These are phyloP conservation scores for Sphaeridia pumilis DNA, from an alignment of 2,888 invertebrate species.

Conservation along the genomic window DNA sequence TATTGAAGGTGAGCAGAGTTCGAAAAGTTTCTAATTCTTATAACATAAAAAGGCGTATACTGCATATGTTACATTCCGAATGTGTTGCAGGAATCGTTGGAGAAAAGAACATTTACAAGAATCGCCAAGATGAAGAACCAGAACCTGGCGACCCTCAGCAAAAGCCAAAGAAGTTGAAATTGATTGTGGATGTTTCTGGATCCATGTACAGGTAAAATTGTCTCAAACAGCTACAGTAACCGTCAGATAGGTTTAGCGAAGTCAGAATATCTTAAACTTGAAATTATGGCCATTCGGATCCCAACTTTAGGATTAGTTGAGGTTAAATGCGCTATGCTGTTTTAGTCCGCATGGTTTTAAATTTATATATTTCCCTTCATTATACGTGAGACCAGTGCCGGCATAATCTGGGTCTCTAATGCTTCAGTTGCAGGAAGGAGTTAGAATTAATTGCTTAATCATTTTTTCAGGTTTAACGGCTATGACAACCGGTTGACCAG, in stretches of 20 bases:
- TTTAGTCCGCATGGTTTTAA: too few relatives aligned
- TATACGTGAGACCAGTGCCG: background rate
- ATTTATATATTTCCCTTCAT: background rate
- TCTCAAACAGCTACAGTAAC: background rate
- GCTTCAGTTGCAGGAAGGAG: too few relatives aligned
- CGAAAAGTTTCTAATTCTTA: background rate
- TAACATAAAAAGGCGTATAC: background rate
- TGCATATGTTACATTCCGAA: background rate
- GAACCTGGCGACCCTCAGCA: conserved; percentile 76
- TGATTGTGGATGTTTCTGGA: conserved; percentile 87
- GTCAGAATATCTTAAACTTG: background rate
- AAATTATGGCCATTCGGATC: too few relatives aligned
- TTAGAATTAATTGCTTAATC: background rate
- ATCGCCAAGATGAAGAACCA: conserved; percentile 72
- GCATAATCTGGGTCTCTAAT: too few relatives aligned
- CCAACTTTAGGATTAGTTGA: too few relatives aligned
- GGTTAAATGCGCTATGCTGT: too few relatives aligned
- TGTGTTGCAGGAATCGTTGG: conserved; percentile 64
- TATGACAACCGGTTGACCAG: conserved; percentile 87
- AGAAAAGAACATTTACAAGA: conserved; percentile 78
- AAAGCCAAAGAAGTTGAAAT: conserved; percentile 72
- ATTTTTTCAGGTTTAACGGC: conserved; percentile 64
- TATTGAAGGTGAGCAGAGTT: conserved; percentile 59
- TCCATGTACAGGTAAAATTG: conserved; percentile 73
- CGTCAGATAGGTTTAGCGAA: background rate